A percentile compares a stretch with the other conserved stretches of the same genome.
These are phyloP conservation scores for Sitobion miscanthi DNA, from an alignment of 1,140 invertebrate genomes.

Conservation along the genomic window DNA sequence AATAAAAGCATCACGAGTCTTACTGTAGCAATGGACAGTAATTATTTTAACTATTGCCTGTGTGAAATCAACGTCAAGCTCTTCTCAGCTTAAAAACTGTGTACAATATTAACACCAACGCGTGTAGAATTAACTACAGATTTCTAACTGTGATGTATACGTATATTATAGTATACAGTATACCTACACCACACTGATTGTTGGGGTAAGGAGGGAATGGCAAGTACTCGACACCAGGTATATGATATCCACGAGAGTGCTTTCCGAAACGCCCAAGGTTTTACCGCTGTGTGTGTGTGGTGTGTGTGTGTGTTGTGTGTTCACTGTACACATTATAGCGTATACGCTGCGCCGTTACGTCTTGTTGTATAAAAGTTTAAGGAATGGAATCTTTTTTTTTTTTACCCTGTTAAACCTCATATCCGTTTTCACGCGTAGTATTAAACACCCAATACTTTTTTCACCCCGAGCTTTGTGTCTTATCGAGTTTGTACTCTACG, in stretches of 20 bases:
- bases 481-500: neutral
- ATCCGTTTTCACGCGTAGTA: neutral
- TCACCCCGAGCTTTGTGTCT: neutral
- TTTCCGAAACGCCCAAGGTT: neutral
- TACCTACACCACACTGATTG: neutral
- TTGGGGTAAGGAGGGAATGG: neutral
- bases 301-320: no score
- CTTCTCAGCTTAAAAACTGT: no score
- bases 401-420: neutral
- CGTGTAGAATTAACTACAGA: no score
- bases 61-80: no score
- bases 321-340: neutral
- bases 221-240: neutral
- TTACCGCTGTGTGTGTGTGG: no score
- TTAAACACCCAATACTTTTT: neutral
- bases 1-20: no score
- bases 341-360: neutral
- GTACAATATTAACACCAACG: no score
- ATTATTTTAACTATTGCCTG: no score
- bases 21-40: no score
- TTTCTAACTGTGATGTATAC: no score
- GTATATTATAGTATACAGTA: no score
- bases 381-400: slow-evolving; percentile 20
- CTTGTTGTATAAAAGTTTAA: neutral
- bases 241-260: neutral